Base-by-base conservation (phyloP, 2,113 vertebrate genomes). In the Platycercus adscitus region DNA sequence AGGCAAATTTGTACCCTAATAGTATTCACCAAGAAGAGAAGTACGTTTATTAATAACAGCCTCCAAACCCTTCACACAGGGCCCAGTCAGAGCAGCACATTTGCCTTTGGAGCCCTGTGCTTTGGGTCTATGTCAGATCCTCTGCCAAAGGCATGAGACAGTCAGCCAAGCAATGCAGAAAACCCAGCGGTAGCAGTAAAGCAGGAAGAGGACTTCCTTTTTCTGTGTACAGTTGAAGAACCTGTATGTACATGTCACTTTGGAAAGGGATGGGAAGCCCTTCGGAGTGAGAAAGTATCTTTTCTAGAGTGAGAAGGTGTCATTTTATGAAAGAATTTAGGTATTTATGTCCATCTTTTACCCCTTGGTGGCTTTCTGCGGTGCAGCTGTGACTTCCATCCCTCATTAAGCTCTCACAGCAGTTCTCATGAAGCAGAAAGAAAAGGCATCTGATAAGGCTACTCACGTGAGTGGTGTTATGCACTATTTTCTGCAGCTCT, bases 121-220 rank as follows among this genome's bases (percentile, higher is more conserved):
- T 75, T 46, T 33, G 6, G 3, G 1, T 37, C 70, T 37, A 2
- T 1, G 13, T 70, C 60, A 79, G 71, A 56, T 39, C 43, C 12
- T 61, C 19, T 55, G 23, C 7, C 19, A 20, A 39, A 85, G 21
- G 18, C 39, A 19, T 13, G 16, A 83, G 37, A 29, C 44, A 8
- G 10, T 35, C 63, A 73, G 61, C 29, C 1, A 3, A 31, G 52
- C 53, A 24, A 9, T 9, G n/a, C 75, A 65, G 70, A 29, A 35
- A 26, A 18, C 5, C 33, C 7, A 0, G 9, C 0, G 3, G 37
- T 44, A 26, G 41, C 20, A 24, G 11, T 13, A 39, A 21, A 76
- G 15, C 14, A 26, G 35, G 58, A 53, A 39, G 25, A 65, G 43
- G 20, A 14, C 46, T 31, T 24, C 11, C 10, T 41, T 73, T 35